Evolutionary conservation across 2,113 vertebrate species (phyloP).

Genomic region (human (Homo sapiens)): DNA sequence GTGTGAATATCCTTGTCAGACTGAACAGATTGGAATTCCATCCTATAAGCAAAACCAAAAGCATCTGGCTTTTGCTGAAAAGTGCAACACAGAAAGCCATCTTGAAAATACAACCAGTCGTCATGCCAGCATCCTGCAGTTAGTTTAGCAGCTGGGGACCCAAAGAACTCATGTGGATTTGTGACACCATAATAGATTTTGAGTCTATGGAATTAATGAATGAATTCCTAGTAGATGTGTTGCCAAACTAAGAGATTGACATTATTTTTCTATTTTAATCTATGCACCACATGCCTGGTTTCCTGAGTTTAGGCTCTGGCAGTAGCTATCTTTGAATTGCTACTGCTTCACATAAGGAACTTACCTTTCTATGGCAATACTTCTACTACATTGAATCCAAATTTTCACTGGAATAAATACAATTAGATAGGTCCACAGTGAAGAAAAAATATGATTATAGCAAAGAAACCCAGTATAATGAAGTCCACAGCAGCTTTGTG

Average conservation of each 20-base stretch:
- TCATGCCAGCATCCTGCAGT: background rate
- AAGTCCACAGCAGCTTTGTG: background rate
- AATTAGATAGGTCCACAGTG: background rate
- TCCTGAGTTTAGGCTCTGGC: background rate
- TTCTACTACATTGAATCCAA: background rate
- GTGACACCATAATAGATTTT: background rate
- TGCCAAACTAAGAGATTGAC: background rate
- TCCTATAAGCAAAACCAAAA: background rate
- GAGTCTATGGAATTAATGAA: background rate
- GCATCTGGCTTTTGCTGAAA: background rate
- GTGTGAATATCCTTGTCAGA: background rate
- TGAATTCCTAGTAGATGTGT: background rate
- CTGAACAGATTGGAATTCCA: background rate
- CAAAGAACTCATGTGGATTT: background rate
- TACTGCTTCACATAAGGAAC: background rate
- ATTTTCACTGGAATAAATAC: conserved; percentile 37
- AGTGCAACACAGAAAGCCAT: background rate
- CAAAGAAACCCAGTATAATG: background rate
- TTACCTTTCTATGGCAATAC: background rate
- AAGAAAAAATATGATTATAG: background rate
- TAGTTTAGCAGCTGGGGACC: background rate
- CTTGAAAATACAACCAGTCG: background rate
- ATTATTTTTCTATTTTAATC: background rate
- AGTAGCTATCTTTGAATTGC: background rate
- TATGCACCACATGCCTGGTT: background rate